A percentile compares a stretch with the other conserved stretches of the same genome.
phyloP scores from a whole-genome alignment of 2,888 invertebrate genomes.

The Drosophila prolongata region DNA sequence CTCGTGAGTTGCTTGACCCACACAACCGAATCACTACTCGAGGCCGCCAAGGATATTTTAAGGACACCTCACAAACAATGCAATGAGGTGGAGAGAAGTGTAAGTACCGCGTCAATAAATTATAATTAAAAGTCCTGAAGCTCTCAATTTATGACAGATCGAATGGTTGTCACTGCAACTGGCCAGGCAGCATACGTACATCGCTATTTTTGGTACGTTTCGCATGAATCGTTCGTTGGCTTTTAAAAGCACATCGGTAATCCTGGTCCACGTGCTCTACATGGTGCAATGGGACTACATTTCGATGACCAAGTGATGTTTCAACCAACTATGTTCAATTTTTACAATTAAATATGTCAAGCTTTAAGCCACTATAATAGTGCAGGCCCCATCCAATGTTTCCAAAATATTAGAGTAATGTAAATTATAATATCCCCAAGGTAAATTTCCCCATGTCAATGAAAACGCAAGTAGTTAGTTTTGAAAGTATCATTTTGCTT shows the following conservation, averaged over 20 bases:
- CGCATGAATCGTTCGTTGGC: slow-evolving; percentile 14
- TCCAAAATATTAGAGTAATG: no score
- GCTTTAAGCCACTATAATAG: no score
- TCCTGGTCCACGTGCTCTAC: slow-evolving; percentile 45
- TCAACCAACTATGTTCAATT: neutral
- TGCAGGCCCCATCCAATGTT: no score
- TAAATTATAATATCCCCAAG: no score
- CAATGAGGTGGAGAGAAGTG: slow-evolving; percentile 5
- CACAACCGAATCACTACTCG: neutral
- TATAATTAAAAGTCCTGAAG: no score
- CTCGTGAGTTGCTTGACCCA: slow-evolving; percentile 9
- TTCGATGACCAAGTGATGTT: neutral
- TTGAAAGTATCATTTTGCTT: slow-evolving; percentile 72
- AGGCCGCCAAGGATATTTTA: slow-evolving; percentile 11
- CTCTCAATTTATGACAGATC: slow-evolving; percentile 9
- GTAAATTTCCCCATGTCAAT: neutral
- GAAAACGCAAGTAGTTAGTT: slow-evolving; percentile 32
- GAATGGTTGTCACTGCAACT: slow-evolving; percentile 46
- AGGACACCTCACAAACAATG: neutral
- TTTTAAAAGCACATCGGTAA: slow-evolving; percentile 15
- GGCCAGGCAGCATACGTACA: slow-evolving; percentile 14
- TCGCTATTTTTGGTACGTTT: slow-evolving; percentile 15
- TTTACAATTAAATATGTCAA: neutral
- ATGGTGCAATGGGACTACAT: slow-evolving; percentile 46
- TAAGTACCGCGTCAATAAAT: neutral